Evolutionary conservation across 2,797 vertebrate species (phyloP).

Genomic region (Crypturellus tataupa): DNA sequence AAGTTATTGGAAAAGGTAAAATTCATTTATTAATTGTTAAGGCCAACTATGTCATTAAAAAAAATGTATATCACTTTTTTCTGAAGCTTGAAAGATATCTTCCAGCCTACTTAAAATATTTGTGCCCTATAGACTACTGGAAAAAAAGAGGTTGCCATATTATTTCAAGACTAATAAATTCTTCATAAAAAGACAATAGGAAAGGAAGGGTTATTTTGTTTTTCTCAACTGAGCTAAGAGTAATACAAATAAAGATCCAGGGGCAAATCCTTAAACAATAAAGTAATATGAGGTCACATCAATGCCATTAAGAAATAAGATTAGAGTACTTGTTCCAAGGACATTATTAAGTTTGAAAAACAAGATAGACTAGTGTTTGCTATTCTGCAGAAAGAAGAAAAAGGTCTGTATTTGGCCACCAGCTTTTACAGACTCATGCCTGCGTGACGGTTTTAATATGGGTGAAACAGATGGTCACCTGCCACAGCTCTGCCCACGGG

Average conservation of each 20-base stretch:
- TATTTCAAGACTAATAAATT: slow-evolving; percentile 48
- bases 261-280: slow-evolving; percentile 15
- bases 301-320: slow-evolving; percentile 6
- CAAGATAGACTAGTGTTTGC: background rate
- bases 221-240: slow-evolving; percentile 33
- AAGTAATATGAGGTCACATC: slow-evolving; percentile 18
- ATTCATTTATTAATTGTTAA: slow-evolving; percentile 67
- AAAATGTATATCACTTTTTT: slow-evolving; percentile 41
- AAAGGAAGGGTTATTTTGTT: background rate
- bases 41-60: slow-evolving; percentile 13
- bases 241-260: slow-evolving; percentile 16
- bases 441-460: background rate
- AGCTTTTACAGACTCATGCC: background rate
- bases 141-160: slow-evolving; percentile 25
- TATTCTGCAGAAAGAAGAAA: background rate
- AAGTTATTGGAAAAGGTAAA: slow-evolving; percentile 52
- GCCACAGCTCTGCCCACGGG: background rate
- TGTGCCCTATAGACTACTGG: slow-evolving; percentile 32
- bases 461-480: background rate
- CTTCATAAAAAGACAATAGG: slow-evolving; percentile 53
- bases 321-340: background rate
- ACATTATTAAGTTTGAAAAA: slow-evolving; percentile 7
- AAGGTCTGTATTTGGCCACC: no score
- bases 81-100: slow-evolving; percentile 55
- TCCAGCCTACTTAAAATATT: slow-evolving; percentile 73